Base-by-base conservation (phyloP, 1,140 invertebrate species). In the Episyrphus balteatus region DNA sequence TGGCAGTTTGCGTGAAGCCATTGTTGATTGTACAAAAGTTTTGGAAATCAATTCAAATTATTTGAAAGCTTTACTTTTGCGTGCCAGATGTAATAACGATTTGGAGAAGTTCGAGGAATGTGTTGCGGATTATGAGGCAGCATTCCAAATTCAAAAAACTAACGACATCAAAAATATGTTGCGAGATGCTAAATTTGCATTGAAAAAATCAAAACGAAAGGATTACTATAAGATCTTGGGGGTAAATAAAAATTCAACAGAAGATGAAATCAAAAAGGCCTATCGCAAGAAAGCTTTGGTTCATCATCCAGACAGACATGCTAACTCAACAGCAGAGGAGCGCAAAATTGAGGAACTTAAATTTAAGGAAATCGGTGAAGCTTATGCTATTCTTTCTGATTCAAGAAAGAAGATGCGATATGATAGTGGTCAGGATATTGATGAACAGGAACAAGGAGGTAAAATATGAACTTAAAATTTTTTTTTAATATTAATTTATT, bases 151-250 rank as follows among this genome's bases (percentile, higher is more conserved):
- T 51, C 88, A 92, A 58, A 91, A 88, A 71, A 85, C 75, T 57
- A 77, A 80, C 58, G 86, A 88, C 52, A 81, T 82, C 44, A 84
- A 83, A 69, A 76, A 79, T 53, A 58, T 88, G 40, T 69, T 96
- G 15, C 78, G 84, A 58, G 84, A 93, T 51, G 92, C 92, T 1
- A 94, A 95, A 73, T 66, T 88, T 37, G 83, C 84, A 21, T 66
- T 95, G 42, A 92, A 91, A 64, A 87, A 79, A 71, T 89, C 88
- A 0, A 95, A 95, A 75, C 86, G 92, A 44, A 98, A 98, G 76
- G 93, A 98, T 68, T 98, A 97, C 71, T 98, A 98, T 61, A 93
- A 95, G 70, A 94, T 95, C 56, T 74, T 99, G 34, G 92, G 93
- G 14, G 74, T 98, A 31, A 74, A 81, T 1, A 88, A 86, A 57